These are phyloP conservation scores for Diprion similis DNA, from an alignment of 1,140 invertebrate genomes.

Conservation along the genomic window DNA sequence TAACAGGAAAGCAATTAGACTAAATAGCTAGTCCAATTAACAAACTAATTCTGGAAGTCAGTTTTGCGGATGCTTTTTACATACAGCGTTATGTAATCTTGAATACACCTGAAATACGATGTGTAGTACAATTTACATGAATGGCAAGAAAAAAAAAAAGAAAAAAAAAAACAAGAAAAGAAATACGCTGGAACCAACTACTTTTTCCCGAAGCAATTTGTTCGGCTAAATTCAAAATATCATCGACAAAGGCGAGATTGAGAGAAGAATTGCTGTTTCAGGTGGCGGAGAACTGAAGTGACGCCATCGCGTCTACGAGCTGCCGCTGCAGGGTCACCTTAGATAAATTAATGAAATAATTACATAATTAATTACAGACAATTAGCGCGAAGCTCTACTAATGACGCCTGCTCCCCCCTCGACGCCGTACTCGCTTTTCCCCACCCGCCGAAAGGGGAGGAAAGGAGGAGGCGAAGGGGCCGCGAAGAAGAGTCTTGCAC, in stretches of 20 bases:
- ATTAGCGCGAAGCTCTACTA: slow-evolving; percentile 37
- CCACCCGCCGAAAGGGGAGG: neutral
- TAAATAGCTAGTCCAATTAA: neutral
- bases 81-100: too few relatives aligned
- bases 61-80: neutral
- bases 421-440: slow-evolving; percentile 16
- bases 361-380: slow-evolving; percentile 42
- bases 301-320: neutral
- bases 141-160: too few relatives aligned
- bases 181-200: neutral
- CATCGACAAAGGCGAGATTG: neutral
- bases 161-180: too few relatives aligned
- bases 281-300: neutral
- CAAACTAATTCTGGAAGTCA: neutral
- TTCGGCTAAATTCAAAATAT: neutral
- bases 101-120: too few relatives aligned
- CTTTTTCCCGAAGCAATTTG: neutral
- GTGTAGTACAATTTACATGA: too few relatives aligned
- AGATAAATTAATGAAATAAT: slow-evolving; percentile 46
- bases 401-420: slow-evolving; percentile 25
- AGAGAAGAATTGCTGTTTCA: neutral
- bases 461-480: neutral
- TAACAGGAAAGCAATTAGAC: too few relatives aligned
- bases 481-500: slow-evolving; percentile 12
- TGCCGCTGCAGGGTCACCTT: slow-evolving; percentile 23